Conservation (phyloP, 2,797 vertebrate genomes). For the Gallirallus australis region DNA sequence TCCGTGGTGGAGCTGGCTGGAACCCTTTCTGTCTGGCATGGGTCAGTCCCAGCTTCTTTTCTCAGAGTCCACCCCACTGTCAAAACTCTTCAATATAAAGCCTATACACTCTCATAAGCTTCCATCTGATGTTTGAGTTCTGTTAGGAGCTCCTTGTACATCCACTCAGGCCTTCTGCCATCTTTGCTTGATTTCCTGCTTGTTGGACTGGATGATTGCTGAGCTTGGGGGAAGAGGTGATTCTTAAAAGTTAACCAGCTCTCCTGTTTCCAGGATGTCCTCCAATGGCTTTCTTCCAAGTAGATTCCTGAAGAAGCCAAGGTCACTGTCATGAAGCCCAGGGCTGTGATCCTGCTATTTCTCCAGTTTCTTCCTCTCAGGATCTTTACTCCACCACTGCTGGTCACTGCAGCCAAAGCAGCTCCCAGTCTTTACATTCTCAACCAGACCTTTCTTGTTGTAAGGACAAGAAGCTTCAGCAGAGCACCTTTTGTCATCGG, state of each 20-base stretch:
- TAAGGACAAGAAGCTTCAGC: neutral
- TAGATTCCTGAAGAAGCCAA: neutral
- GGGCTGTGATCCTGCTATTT: neutral
- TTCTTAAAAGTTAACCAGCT: neutral
- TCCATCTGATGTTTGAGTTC: neutral
- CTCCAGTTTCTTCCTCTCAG: neutral
- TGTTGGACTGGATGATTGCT: neutral
- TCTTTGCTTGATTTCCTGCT: neutral
- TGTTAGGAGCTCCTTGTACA: neutral
- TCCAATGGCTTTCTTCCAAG: neutral
- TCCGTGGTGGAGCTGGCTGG: neutral
- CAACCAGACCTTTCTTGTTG: neutral
- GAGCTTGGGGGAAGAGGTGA: neutral
- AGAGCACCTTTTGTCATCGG: neutral
- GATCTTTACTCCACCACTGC: neutral
- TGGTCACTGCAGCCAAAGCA: neutral
- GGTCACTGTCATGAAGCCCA: neutral
- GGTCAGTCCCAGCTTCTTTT: neutral
- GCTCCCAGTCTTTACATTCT: neutral
- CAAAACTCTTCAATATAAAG: neutral
- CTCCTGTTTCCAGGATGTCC: neutral
- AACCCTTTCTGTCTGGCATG: neutral
- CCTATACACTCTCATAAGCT: neutral
- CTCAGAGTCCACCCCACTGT: neutral
- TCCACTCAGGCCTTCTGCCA: neutral